Evolutionary conservation across 2,888 invertebrate genomes (phyloP).

Genomic region (Ferrisia virgata): DNA sequence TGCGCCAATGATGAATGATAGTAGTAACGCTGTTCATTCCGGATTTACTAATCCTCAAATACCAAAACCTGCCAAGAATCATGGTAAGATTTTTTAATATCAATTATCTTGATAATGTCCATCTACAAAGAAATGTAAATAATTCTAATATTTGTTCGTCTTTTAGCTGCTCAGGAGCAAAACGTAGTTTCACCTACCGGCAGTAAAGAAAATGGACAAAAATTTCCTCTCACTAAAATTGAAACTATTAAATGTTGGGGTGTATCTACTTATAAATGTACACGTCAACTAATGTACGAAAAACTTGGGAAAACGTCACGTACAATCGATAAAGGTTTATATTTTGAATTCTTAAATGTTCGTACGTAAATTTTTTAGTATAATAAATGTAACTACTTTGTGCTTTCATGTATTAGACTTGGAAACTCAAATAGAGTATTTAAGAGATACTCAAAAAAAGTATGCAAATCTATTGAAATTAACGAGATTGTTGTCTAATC

Average conservation of each 20-base stretch:
- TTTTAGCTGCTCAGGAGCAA: slow-evolving; percentile 12
- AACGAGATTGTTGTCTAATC: slow-evolving; percentile 78
- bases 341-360: not conserved
- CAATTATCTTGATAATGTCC: not conserved
- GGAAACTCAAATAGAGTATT: slow-evolving; percentile 87
- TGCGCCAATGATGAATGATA: slow-evolving; percentile 73
- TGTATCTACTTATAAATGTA: slow-evolving; percentile 96
- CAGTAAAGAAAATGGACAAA: slow-evolving; percentile 58
- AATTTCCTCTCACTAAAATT: slow-evolving; percentile 64
- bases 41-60: slow-evolving; percentile 63
- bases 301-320: slow-evolving; percentile 90
- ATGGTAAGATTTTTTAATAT: not conserved
- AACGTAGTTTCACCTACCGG: slow-evolving; percentile 55
- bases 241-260: slow-evolving; percentile 95
- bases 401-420: slow-evolving; percentile 69
- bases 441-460: slow-evolving; percentile 91
- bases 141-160: not conserved
- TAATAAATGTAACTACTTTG: too few relatives aligned
- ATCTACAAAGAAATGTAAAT: not conserved
- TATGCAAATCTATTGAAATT: slow-evolving; percentile 84
- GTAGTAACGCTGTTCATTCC: slow-evolving; percentile 70
- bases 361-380: too few relatives aligned
- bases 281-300: slow-evolving; percentile 92
- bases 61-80: slow-evolving; percentile 47
- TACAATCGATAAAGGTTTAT: slow-evolving; percentile 78